A percentile compares a stretch with the other conserved stretches of the same genome.
phyloP scores from a whole-genome alignment of 2,113 vertebrate species.

The Oxyruncus cristatus region DNA sequence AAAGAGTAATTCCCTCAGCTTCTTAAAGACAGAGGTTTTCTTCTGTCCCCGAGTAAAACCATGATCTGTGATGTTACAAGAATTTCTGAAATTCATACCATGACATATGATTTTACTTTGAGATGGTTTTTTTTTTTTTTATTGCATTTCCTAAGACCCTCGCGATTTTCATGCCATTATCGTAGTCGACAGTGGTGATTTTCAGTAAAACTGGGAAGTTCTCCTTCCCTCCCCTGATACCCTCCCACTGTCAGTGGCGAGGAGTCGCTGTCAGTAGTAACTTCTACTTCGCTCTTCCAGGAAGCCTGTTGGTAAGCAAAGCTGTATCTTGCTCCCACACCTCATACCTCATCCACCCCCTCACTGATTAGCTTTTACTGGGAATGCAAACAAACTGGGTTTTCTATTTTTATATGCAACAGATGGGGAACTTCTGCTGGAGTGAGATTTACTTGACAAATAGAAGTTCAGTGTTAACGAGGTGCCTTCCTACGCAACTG shows the following conservation, averaged over 20 bases:
- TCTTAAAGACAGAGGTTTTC: background rate
- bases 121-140: background rate
- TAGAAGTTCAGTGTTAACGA: background rate
- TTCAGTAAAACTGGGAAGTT: background rate
- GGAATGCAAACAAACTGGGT: constrained; percentile 37
- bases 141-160: background rate
- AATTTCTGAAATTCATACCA: background rate
- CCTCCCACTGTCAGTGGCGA: fast-evolving
- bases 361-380: background rate
- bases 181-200: background rate
- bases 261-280: background rate
- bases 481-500: background rate
- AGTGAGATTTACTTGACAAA: background rate
- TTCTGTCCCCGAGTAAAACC: background rate
- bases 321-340: background rate
- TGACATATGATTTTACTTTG: background rate
- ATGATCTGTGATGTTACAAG: background rate
- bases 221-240: background rate
- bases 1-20: background rate
- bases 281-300: background rate
- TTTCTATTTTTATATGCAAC: background rate
- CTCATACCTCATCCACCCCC: background rate
- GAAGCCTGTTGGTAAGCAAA: background rate
- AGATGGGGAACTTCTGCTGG: background rate
- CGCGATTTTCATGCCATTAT: background rate